Evolutionary conservation across 2,888 invertebrate genomes (phyloP).

Genomic region (Ochropleura leucogaster): DNA sequence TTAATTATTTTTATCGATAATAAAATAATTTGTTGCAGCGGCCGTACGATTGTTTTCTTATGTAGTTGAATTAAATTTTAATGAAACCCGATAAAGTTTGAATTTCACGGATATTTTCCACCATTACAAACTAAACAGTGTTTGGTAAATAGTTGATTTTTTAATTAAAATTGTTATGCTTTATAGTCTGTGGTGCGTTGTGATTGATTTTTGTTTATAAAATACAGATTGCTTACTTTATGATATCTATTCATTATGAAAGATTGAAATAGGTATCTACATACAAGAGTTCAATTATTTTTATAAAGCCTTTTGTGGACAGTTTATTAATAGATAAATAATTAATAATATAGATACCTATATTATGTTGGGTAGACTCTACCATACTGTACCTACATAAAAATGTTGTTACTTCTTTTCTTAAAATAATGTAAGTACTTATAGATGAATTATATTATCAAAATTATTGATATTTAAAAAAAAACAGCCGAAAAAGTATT

Average conservation of each 20-base stretch:
- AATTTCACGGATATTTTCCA: slow-evolving; percentile 89
- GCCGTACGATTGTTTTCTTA: slow-evolving; percentile 69
- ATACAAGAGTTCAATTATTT: slow-evolving; percentile 25
- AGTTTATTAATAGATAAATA: neutral
- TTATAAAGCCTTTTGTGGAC: slow-evolving; percentile 18
- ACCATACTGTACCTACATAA: neutral
- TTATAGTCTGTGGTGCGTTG: slow-evolving; percentile 67
- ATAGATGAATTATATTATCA: neutral
- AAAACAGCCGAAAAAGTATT: neutral
- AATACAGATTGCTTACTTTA: slow-evolving; percentile 59
- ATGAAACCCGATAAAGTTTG: slow-evolving; percentile 85
- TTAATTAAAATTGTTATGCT: slow-evolving; percentile 86
- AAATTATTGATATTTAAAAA: neutral
- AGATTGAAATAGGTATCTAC: slow-evolving; percentile 27
- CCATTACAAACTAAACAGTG: slow-evolving; percentile 87
- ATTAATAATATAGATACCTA: too few species aligned
- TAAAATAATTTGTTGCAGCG: slow-evolving; percentile 76
- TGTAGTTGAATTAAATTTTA: slow-evolving; percentile 81
- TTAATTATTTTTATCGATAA: slow-evolving; percentile 80
- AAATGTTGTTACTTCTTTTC: neutral
- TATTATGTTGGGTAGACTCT: neutral
- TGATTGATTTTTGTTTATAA: slow-evolving; percentile 84
- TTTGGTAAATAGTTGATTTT: slow-evolving; percentile 89
- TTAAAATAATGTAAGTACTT: neutral
- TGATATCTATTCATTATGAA: slow-evolving; percentile 53